Conservation (phyloP, 2,113 vertebrate genomes). For the Rhinichthys klamathensis region DNA sequence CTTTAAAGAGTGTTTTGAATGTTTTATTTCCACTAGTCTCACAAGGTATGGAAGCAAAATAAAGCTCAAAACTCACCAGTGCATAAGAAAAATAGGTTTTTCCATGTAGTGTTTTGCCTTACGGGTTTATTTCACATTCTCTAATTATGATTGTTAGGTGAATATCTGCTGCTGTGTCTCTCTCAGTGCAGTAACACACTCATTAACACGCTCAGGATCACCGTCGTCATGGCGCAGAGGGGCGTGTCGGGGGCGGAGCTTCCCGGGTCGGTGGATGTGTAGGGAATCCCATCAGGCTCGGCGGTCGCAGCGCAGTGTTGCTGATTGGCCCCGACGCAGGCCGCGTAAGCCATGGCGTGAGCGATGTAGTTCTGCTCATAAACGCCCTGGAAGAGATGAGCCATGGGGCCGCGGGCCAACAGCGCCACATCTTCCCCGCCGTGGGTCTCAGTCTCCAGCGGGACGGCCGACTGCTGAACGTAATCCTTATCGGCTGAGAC, state of each 20-base stretch:
- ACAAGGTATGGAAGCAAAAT: too few species aligned
- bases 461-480: slow-evolving; percentile 70
- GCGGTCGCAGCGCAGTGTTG: slow-evolving; percentile 67
- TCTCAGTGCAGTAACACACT: slow-evolving; percentile 53
- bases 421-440: slow-evolving; percentile 77
- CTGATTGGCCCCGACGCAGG: slow-evolving; percentile 72
- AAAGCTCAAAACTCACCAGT: too few species aligned
- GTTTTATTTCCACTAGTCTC: too few species aligned
- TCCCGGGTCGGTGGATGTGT: neutral
- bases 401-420: slow-evolving; percentile 75
- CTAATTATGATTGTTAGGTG: neutral
- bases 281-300: neutral
- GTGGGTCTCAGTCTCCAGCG: slow-evolving; percentile 69
- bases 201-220: slow-evolving; percentile 49
- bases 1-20: too few species aligned
- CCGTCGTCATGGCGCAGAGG: neutral
- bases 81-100: too few species aligned
- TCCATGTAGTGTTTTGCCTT: too few species aligned
- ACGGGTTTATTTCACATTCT: neutral
- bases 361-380: slow-evolving; percentile 78
- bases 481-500: slow-evolving; percentile 70
- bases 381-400: slow-evolving; percentile 76
- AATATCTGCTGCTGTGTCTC: neutral
- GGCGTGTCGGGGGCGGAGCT: neutral
- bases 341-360: slow-evolving; percentile 75